Evolutionary conservation across 2,797 vertebrate species (phyloP).

Genomic region (Enteromius radiatus): DNA sequence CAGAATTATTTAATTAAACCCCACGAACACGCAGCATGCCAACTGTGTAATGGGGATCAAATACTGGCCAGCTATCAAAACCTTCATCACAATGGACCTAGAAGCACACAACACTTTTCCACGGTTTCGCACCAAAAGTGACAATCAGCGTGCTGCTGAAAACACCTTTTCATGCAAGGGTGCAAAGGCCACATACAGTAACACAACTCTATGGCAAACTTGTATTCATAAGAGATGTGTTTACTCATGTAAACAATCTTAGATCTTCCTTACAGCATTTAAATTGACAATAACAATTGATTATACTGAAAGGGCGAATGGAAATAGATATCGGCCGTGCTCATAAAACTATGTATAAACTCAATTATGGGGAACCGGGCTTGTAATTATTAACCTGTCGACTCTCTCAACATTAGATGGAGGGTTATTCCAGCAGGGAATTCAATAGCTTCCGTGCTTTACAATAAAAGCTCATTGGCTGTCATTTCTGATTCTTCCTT

Average conservation of each 20-base stretch:
- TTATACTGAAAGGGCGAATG: constrained; percentile 24
- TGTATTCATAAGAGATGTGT: not conserved
- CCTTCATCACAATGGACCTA: not conserved
- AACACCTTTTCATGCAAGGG: not conserved
- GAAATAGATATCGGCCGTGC: constrained; percentile 10
- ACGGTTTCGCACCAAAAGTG: not conserved
- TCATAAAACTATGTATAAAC: constrained; percentile 41
- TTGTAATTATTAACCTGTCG: constrained; percentile 58
- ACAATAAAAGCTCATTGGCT: constrained; percentile 38
- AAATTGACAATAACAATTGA: constrained; percentile 46
- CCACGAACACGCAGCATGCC: constrained; percentile 11
- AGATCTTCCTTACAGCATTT: constrained; percentile 38
- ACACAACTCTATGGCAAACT: not conserved
- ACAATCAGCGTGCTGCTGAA: constrained; percentile 3
- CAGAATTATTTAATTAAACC: constrained; percentile 48
- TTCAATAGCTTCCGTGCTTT: constrained; percentile 46
- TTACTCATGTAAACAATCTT: constrained; percentile 6
- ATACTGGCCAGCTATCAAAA: constrained; percentile 42
- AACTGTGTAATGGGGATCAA: constrained; percentile 41
- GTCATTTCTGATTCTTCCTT: constrained; percentile 36
- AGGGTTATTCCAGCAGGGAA: constrained; percentile 37
- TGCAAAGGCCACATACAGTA: not conserved
- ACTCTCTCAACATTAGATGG: constrained; percentile 4
- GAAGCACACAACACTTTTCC: not conserved
- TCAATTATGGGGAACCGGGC: constrained; percentile 45